These are phyloP conservation scores for Thalassophryne amazonica DNA, from an alignment of 2,797 vertebrate species.

Conservation along the genomic window DNA sequence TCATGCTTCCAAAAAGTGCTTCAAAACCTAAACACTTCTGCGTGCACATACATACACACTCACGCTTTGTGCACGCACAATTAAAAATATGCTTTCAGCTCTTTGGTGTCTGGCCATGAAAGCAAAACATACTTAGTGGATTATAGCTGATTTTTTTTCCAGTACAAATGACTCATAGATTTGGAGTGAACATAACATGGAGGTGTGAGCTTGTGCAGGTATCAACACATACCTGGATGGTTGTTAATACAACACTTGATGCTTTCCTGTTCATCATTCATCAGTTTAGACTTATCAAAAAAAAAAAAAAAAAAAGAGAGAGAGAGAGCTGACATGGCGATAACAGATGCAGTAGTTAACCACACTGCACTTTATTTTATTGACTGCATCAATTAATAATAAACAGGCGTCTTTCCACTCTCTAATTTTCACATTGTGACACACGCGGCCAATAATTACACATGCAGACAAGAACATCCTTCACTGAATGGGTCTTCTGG, in stretches of 20 bases:
- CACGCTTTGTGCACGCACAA: neutral
- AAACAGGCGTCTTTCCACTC: too few relatives aligned
- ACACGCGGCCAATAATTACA: slow-evolving; percentile 8
- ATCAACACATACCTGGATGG: slow-evolving; percentile 14
- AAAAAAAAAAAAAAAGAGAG: too few relatives aligned
- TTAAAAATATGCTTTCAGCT: neutral
- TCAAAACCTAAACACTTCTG: neutral
- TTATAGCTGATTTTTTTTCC: neutral
- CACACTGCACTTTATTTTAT: slow-evolving; percentile 40
- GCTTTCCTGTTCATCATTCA: neutral
- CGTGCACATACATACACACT: neutral
- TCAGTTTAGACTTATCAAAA: neutral
- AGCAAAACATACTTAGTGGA: slow-evolving; percentile 8
- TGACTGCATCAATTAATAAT: slow-evolving; percentile 35
- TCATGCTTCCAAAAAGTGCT: neutral
- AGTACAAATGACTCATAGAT: slow-evolving; percentile 9
- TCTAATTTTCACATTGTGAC: slow-evolving; percentile 11
- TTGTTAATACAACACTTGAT: neutral
- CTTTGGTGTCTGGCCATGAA: neutral
- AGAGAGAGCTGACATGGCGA: slow-evolving; percentile 37
- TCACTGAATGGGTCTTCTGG: neutral
- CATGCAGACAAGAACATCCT: neutral
- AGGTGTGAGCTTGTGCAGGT: slow-evolving; percentile 1
- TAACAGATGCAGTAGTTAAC: slow-evolving; percentile 5
- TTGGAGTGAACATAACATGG: neutral